These are phyloP conservation scores for Chlorocebus sabaeus DNA, from an alignment of 2,113 vertebrate species.

Conservation along the genomic window DNA sequence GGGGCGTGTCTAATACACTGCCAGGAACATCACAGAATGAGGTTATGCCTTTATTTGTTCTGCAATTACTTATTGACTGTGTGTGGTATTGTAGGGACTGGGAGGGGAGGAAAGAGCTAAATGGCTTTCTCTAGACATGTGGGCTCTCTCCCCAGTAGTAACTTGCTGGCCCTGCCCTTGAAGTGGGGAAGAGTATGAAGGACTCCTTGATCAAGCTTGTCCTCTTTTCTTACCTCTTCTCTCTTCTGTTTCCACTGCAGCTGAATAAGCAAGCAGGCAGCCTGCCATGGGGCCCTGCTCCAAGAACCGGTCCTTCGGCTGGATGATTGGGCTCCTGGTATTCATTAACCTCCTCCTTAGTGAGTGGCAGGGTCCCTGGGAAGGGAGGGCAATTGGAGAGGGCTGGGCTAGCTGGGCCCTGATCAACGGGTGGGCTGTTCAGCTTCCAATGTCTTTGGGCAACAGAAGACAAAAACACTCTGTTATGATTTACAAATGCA, in stretches of 20 bases:
- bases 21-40: neutral
- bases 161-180: neutral
- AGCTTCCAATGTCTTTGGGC: neutral
- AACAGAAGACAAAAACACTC: neutral
- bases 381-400: neutral
- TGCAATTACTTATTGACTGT: neutral
- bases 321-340: neutral
- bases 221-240: neutral
- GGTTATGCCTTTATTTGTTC: neutral
- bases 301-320: neutral
- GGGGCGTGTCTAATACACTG: neutral
- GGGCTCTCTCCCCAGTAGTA: too few relatives aligned
- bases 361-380: neutral
- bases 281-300: neutral
- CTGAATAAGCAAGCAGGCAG: neutral
- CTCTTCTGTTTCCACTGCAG: neutral
- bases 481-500: neutral
- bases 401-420: neutral
- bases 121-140: neutral
- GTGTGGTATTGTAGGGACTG: accelerated
- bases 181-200: neutral
- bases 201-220: neutral
- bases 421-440: neutral
- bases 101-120: neutral
- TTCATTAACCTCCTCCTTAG: neutral